Conservation (phyloP, 2,797 vertebrate species). For the Decapterus maruadsi region DNA sequence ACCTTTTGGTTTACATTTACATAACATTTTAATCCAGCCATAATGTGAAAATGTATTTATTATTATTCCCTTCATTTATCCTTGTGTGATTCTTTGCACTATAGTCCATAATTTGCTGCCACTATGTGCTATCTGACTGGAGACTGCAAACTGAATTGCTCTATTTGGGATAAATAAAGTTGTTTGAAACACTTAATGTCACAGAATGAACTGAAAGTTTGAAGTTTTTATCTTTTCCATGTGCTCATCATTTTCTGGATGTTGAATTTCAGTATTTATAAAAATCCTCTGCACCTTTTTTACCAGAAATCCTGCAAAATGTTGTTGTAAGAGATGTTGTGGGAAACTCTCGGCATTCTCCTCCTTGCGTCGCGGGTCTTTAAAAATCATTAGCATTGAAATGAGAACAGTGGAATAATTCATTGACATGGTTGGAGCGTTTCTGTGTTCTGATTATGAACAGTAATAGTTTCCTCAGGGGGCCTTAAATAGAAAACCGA, state of each 20-base stretch:
- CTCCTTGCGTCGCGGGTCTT: slow-evolving; percentile 6
- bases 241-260: background rate
- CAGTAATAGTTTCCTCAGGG: slow-evolving; percentile 46
- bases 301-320: background rate
- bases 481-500: slow-evolving; percentile 39
- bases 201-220: background rate
- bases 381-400: slow-evolving; percentile 35
- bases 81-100: too few species aligned
- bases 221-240: background rate
- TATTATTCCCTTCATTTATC: too few species aligned
- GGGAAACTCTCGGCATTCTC: slow-evolving; percentile 9
- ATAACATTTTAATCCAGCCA: too few species aligned
- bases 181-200: too few species aligned
- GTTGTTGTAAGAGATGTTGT: background rate
- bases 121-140: too few species aligned
- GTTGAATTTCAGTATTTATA: background rate
- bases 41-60: too few species aligned
- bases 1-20: background rate
- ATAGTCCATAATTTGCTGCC: too few species aligned
- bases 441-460: slow-evolving; percentile 45
- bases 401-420: slow-evolving; percentile 52
- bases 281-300: background rate
- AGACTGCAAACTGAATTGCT: too few species aligned
- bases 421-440: slow-evolving; percentile 21
- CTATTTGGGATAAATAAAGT: too few species aligned